Conservation (phyloP, 1,140 invertebrate species). For the Drosophila erecta region DNA sequence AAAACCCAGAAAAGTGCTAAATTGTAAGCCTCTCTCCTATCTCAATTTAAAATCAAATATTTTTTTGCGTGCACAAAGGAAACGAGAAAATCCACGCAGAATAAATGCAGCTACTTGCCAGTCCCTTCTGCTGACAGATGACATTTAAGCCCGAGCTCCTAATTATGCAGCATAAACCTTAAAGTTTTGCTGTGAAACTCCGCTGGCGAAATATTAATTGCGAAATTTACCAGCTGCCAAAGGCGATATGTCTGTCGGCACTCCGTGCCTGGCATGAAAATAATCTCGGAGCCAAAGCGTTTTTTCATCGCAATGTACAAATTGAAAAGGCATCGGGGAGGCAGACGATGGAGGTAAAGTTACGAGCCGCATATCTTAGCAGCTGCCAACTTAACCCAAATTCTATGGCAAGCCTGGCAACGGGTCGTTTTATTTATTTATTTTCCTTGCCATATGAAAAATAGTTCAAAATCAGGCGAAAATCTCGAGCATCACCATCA, state of each 20-base stretch:
- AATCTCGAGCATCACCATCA: slow-evolving; percentile 48
- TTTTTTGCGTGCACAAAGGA: slow-evolving; percentile 3
- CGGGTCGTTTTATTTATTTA: slow-evolving; percentile 69
- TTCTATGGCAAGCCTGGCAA: slow-evolving; percentile 32
- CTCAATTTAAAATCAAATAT: background rate
- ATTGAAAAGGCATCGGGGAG: slow-evolving; percentile 43
- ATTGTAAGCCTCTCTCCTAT: background rate
- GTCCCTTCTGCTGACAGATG: slow-evolving; percentile 47
- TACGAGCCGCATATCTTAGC: slow-evolving; percentile 59
- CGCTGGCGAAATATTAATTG: slow-evolving; percentile 64
- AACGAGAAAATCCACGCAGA: slow-evolving; percentile 9
- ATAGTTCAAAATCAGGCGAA: slow-evolving; percentile 75
- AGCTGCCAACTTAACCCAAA: slow-evolving; percentile 67
- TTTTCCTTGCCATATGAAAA: slow-evolving; percentile 72
- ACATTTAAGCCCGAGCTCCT: slow-evolving; percentile 50
- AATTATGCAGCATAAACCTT: slow-evolving; percentile 59
- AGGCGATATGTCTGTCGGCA: slow-evolving; percentile 4
- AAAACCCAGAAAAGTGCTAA: no score
- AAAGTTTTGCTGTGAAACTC: slow-evolving; percentile 43
- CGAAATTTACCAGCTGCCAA: slow-evolving; percentile 63
- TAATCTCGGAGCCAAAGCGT: slow-evolving; percentile 30
- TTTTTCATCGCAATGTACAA: slow-evolving; percentile 41
- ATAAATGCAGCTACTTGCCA: slow-evolving; percentile 38
- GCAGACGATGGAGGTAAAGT: slow-evolving; percentile 18
- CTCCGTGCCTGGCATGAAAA: slow-evolving; percentile 41